Evolutionary conservation across 2,888 invertebrate species (phyloP).

Genomic region (Lydus trimaculatus): DNA sequence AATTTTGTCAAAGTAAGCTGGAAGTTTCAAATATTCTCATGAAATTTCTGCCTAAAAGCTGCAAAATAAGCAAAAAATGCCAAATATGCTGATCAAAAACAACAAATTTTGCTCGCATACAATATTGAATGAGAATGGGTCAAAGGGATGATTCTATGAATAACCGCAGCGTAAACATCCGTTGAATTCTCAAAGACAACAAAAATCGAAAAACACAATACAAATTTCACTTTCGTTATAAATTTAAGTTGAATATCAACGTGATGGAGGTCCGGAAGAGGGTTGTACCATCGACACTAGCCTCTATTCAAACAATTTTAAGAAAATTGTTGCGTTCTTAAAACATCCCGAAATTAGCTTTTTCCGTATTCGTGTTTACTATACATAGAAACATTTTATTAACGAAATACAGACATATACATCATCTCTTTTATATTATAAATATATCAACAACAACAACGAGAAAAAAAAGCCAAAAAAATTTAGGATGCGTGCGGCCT

Average conservation of each 20-base stretch:
- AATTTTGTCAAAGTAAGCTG: too few species aligned
- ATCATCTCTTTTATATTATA: conserved; percentile 21
- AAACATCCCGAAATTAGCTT: background rate
- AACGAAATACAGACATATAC: background rate
- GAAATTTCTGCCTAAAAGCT: too few species aligned
- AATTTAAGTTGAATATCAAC: background rate
- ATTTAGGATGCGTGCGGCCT: conserved; percentile 23
- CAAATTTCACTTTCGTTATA: background rate
- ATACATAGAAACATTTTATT: background rate
- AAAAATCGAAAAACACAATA: too few species aligned
- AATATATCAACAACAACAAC: too few species aligned
- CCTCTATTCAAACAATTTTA: background rate
- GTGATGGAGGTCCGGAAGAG: background rate
- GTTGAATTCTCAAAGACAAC: too few species aligned
- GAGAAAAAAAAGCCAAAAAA: conserved; percentile 17
- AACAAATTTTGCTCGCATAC: too few species aligned
- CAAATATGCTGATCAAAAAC: too few species aligned
- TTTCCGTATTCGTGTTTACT: conserved; percentile 2
- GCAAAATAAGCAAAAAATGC: too few species aligned
- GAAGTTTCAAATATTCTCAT: too few species aligned
- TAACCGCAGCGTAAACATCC: too few species aligned
- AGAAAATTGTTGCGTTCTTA: background rate
- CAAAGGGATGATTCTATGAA: too few species aligned
- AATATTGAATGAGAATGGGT: too few species aligned
- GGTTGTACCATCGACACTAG: background rate